Evolutionary conservation across 2,888 invertebrate species (phyloP), one percentile per base, ranked within the genome.

Genomic region (Acrobeloides nanus): DNA sequence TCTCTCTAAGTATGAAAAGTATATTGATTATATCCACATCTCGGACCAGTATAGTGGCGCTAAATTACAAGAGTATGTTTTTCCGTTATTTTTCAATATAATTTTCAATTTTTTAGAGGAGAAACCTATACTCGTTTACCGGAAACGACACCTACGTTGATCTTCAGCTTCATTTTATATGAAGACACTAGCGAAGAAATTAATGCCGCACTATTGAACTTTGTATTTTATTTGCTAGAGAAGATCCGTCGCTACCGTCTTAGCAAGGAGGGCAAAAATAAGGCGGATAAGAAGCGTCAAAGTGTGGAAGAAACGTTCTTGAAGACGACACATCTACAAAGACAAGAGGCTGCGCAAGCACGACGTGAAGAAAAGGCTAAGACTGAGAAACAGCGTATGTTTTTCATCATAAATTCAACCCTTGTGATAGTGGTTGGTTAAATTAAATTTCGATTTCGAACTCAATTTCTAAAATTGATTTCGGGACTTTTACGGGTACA

Each of bases 311-410:
- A 95, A 76, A 85, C 85, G 25, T 92, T 89, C 79, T 77, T 89
- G 69, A 88, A 93, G 73, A 87, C 87, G 12, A 89, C 92, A 0
- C 95, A 97, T 78, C 85, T 84, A n/a, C 89, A 89, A 20, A 80
- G 95, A 0, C 90, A 90, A 61, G 97, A 97, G 79, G 89, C 89
- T 23, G 95, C 95, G 1, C 93, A 93, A 27, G 84, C 82, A 34
- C 80, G 89, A 23, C 81, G 89, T 7, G 97, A 97, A 75, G 93
- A 97, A 74, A 87, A 87, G 66, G 82, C 88, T 39, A 83, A 92
- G 53, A 83, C 83, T 61, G 92, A 95, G 76, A 93, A 95, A 74
- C 95, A 97, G 72, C 82, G 84, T 55, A n/a, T n/a, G n/a, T n/a
- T n/a, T n/a, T n/a, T n/a, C n/a, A n/a, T n/a, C n/a, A n/a, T n/a